Percentiles rank a stretch among this genome's conserved stretches.
phyloP scores from a whole-genome alignment of 2,888 invertebrate genomes.

The Diaprepes abbreviatus region DNA sequence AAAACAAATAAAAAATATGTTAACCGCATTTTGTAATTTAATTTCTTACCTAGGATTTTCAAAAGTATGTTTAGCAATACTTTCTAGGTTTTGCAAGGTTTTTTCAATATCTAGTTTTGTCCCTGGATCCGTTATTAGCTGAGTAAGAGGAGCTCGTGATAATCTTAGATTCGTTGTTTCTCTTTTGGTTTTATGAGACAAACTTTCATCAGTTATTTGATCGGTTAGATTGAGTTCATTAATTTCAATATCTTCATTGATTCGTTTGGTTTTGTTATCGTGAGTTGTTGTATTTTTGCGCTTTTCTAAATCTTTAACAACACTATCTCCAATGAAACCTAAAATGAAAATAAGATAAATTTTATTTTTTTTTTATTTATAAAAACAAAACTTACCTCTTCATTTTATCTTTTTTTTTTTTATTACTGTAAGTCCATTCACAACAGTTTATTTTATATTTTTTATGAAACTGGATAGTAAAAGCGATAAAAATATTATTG shows the following conservation, averaged over 20 bases:
- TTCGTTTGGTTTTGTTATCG: background rate
- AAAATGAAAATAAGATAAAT: slow-evolving; percentile 29
- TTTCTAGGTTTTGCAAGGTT: slow-evolving; percentile 64
- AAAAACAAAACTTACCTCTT: slow-evolving; percentile 33
- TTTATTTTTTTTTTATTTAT: slow-evolving; percentile 10
- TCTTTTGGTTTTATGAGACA: slow-evolving; percentile 18
- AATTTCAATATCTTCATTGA: background rate
- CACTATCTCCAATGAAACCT: slow-evolving; percentile 52
- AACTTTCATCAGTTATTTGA: background rate
- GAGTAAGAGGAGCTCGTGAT: slow-evolving; percentile 44
- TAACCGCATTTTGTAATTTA: background rate
- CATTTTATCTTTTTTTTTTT: slow-evolving; percentile 7
- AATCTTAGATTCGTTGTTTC: background rate
- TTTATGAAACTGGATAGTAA: too few species aligned
- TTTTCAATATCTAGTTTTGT: slow-evolving; percentile 63
- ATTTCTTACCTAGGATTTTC: slow-evolving; percentile 58
- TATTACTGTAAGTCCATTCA: background rate
- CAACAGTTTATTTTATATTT: too few species aligned
- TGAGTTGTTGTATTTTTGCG: slow-evolving; percentile 29
- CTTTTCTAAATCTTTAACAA: slow-evolving; percentile 50
- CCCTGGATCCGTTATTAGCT: slow-evolving; percentile 59
- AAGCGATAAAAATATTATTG: too few species aligned
- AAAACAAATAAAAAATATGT: too few species aligned
- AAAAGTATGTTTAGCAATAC: slow-evolving; percentile 62
- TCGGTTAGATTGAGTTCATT: background rate